Evolutionary conservation across 2,797 vertebrate genomes (phyloP).

Genomic region (Hybognathus amarus): DNA sequence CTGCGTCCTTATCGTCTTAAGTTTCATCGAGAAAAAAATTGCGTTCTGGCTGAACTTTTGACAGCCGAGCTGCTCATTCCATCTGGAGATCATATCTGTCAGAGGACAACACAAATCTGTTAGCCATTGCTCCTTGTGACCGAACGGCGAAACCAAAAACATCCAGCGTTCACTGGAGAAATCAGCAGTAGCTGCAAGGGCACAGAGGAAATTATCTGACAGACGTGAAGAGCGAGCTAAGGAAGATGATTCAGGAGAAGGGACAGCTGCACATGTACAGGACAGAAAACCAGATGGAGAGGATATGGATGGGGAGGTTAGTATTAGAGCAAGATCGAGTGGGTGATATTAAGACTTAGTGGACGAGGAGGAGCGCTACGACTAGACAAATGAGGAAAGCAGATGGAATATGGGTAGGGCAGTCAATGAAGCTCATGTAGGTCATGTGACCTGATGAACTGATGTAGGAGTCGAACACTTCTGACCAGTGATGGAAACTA

Average conservation of each 20-base stretch:
- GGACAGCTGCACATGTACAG: slow-evolving; percentile 48
- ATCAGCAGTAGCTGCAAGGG: slow-evolving; percentile 47
- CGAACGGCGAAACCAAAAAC: slow-evolving; percentile 33
- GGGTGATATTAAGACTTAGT: slow-evolving; percentile 43
- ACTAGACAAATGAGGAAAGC: slow-evolving; percentile 42
- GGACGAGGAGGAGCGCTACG: not conserved
- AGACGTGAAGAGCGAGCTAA: slow-evolving; percentile 45
- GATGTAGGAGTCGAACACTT: slow-evolving; percentile 19
- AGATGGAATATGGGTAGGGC: slow-evolving; percentile 26
- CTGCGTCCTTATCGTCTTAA: not conserved
- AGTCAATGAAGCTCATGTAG: slow-evolving; percentile 14
- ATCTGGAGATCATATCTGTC: slow-evolving; percentile 55
- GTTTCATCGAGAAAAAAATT: slow-evolving; percentile 18
- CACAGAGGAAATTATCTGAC: slow-evolving; percentile 52
- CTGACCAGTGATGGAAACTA: slow-evolving; percentile 17
- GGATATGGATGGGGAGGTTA: slow-evolving; percentile 40
- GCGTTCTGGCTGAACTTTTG: slow-evolving; percentile 27
- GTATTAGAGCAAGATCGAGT: slow-evolving; percentile 44
- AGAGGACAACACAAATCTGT: slow-evolving; percentile 25
- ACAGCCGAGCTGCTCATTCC: slow-evolving; percentile 41
- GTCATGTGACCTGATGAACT: slow-evolving; percentile 41
- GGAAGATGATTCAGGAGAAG: slow-evolving; percentile 47
- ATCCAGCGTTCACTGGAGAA: slow-evolving; percentile 46
- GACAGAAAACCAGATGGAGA: slow-evolving; percentile 56
- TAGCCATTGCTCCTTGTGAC: slow-evolving; percentile 28